phyloP scores from a whole-genome alignment of 1,140 invertebrate genomes.

The Propsilocerus akamusi region DNA sequence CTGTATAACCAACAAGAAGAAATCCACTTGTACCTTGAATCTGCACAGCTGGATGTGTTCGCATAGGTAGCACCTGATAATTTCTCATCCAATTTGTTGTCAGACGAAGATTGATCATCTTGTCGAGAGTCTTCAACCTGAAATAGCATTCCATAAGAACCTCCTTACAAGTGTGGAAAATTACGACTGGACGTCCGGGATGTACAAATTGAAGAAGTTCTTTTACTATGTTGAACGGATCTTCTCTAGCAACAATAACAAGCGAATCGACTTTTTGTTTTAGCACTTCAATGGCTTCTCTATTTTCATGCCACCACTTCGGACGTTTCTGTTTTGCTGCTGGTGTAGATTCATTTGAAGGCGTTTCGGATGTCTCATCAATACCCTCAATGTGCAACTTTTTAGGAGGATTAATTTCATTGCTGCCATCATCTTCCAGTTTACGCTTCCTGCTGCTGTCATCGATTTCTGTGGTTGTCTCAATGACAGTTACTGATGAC shows the following conservation, averaged over 20 bases:
- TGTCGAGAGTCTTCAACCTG: constrained; percentile 43
- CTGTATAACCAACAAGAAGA: constrained; percentile 44
- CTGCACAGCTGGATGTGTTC: constrained; percentile 67
- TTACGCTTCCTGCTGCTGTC: constrained; percentile 21
- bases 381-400: constrained; percentile 9
- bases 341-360: background rate
- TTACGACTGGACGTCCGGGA: constrained; percentile 61
- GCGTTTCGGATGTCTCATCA: background rate
- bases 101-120: constrained; percentile 54
- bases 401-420: constrained; percentile 17
- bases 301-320: constrained; percentile 6
- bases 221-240: constrained; percentile 59
- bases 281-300: constrained; percentile 32
- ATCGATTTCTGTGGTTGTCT: constrained; percentile 11
- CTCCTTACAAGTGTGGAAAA: constrained; percentile 62
- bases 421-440: constrained; percentile 13
- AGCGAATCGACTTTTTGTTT: constrained; percentile 52
- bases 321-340: constrained; percentile 12
- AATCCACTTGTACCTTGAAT: constrained; percentile 60
- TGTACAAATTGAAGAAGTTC: constrained; percentile 55
- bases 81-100: constrained; percentile 73
- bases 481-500: constrained; percentile 9
- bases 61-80: constrained; percentile 71
- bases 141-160: constrained; percentile 64
- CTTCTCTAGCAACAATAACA: constrained; percentile 62